Evolutionary conservation across 1,140 invertebrate species (phyloP).

Genomic region (Aphaenogaster ashmeadi): DNA sequence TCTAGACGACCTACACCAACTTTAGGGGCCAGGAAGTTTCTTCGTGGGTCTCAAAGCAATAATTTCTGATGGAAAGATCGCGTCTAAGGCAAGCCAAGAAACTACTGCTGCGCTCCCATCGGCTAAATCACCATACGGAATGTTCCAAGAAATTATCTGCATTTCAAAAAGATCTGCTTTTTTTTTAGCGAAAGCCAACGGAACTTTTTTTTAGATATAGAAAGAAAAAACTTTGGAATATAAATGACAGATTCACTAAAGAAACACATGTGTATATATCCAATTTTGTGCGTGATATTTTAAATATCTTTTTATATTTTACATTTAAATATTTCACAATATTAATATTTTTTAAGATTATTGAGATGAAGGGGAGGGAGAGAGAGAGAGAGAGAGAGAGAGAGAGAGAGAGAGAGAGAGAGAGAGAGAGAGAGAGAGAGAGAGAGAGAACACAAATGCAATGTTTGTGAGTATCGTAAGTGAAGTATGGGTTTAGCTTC

Average conservation of each 20-base stretch:
- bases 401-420: background rate
- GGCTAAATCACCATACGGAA: slow-evolving; percentile 43
- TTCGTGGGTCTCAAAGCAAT: slow-evolving; percentile 55
- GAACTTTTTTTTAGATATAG: slow-evolving; percentile 50
- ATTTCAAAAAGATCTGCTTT: slow-evolving; percentile 49
- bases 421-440: background rate
- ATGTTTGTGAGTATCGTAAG: slow-evolving; percentile 4
- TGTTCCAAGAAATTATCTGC: slow-evolving; percentile 23
- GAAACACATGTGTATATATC: background rate
- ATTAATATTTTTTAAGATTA: slow-evolving; percentile 13
- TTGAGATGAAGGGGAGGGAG: background rate
- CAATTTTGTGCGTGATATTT: background rate
- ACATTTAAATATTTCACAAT: background rate
- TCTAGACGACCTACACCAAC: slow-evolving; percentile 77
- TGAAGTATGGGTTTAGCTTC: slow-evolving; percentile 20
- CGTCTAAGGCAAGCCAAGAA: slow-evolving; percentile 58
- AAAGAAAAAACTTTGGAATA: background rate
- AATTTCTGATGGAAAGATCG: slow-evolving; percentile 64
- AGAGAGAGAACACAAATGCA: background rate
- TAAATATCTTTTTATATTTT: slow-evolving; percentile 6
- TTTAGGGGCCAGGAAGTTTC: slow-evolving; percentile 55
- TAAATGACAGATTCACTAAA: slow-evolving; percentile 1
- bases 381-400: background rate
- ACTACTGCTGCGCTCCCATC: slow-evolving; percentile 41
- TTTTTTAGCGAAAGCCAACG: slow-evolving; percentile 48